These are phyloP conservation scores for Euzophera pinguis DNA, from an alignment of 2,888 invertebrate species.

Conservation along the genomic window DNA sequence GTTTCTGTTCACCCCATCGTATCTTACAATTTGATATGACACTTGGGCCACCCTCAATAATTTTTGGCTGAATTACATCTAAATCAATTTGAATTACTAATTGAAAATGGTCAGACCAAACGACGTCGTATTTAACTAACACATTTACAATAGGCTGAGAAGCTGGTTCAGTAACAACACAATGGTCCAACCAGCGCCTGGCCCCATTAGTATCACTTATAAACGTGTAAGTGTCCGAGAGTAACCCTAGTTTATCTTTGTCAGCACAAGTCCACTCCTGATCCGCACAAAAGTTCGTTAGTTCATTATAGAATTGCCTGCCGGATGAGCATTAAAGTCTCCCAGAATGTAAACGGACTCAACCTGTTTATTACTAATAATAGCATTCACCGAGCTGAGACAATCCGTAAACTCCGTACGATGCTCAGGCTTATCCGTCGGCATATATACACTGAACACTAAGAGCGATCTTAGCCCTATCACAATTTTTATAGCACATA, in stretches of 20 bases:
- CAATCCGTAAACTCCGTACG: too few species aligned
- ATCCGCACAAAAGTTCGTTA: background rate
- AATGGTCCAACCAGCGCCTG: background rate
- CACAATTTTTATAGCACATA: background rate
- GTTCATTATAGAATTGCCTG: too few species aligned
- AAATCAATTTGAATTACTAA: too few species aligned
- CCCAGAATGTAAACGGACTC: too few species aligned
- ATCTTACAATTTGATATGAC: too few species aligned
- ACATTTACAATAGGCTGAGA: background rate
- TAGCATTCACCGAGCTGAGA: too few species aligned
- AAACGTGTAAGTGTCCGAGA: background rate
- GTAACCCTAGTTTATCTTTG: background rate
- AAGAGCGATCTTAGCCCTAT: background rate
- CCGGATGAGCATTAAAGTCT: too few species aligned
- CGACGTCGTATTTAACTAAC: background rate
- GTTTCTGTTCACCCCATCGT: too few species aligned
- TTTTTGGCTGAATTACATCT: too few species aligned
- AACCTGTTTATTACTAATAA: too few species aligned
- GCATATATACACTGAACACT: background rate
- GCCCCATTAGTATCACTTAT: background rate
- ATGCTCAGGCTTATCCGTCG: background rate
- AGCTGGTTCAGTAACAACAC: background rate
- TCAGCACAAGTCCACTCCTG: background rate
- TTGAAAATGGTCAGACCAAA: too few species aligned
- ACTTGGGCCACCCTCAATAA: too few species aligned